Conservation (phyloP, 2,888 invertebrate genomes). For the Nasonia oneida region DNA sequence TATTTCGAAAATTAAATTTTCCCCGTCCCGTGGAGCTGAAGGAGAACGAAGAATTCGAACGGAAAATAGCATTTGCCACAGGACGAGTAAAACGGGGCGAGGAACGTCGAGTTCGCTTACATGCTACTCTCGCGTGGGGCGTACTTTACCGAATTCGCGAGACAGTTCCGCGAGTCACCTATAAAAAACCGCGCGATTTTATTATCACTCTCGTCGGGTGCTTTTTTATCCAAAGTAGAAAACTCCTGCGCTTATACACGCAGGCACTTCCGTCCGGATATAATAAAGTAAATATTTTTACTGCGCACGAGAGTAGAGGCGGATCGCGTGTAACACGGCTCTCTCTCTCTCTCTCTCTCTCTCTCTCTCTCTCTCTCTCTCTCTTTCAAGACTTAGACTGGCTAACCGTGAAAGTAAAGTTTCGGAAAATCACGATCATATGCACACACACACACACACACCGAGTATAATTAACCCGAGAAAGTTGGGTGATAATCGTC, state of each 20-base stretch:
- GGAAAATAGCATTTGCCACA: slow-evolving; percentile 10
- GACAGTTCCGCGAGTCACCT: neutral
- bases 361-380: too few relatives aligned
- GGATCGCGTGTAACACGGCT: too few relatives aligned
- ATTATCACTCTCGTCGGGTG: neutral
- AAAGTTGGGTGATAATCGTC: neutral
- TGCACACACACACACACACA: too few relatives aligned
- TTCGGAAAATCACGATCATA: too few relatives aligned
- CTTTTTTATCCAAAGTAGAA: neutral
- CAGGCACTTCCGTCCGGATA: neutral
- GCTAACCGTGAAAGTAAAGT: too few relatives aligned
- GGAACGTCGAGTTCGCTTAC: neutral
- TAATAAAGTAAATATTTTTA: neutral
- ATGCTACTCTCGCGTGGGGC: neutral
- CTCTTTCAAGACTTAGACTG: too few relatives aligned
- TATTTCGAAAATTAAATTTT: neutral
- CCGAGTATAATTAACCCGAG: too few relatives aligned
- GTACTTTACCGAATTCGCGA: slow-evolving; percentile 15
- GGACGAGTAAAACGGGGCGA: neutral
- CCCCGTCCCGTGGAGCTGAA: neutral
- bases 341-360: too few relatives aligned
- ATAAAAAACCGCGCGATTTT: neutral
- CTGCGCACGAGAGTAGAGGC: neutral
- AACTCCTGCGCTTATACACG: neutral
- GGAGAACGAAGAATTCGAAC: neutral